A percentile compares a stretch with the other conserved stretches of the same genome.
These are phyloP conservation scores for Zeus faber DNA, from an alignment of 2,113 vertebrate genomes.

Conservation along the genomic window DNA sequence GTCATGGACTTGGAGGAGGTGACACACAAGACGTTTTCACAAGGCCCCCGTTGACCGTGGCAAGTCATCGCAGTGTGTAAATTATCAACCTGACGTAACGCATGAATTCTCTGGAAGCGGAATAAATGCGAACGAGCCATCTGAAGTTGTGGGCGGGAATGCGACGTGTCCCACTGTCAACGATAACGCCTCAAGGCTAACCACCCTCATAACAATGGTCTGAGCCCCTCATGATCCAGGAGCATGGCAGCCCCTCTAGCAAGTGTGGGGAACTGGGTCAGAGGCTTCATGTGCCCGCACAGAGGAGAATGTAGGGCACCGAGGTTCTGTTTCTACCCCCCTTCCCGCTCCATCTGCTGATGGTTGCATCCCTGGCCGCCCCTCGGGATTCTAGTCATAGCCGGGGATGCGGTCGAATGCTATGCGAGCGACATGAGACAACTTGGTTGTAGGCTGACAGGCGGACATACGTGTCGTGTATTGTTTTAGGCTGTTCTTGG, in stretches of 20 bases:
- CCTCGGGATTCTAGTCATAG: constrained; percentile 7
- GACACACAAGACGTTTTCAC: constrained; percentile 18
- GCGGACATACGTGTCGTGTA: constrained; percentile 17
- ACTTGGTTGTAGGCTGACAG: no score
- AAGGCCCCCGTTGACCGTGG: constrained; percentile 2
- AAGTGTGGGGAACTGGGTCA: constrained; percentile 61
- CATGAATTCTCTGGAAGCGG: background rate
- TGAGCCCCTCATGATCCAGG: background rate
- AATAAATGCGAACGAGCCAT: background rate
- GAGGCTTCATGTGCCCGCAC: constrained; percentile 31
- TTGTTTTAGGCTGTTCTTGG: constrained; percentile 14
- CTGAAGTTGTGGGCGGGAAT: background rate
- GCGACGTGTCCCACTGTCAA: background rate
- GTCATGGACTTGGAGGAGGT: constrained; percentile 33
- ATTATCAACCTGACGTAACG: constrained; percentile 12
- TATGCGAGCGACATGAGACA: no score
- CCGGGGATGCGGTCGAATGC: background rate
- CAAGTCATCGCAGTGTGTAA: background rate
- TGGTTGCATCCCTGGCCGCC: background rate
- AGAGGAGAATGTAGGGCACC: constrained; percentile 50
- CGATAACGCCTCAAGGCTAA: background rate
- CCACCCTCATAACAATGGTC: constrained; percentile 8
- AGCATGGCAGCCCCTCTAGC: constrained; percentile 39
- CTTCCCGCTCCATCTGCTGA: constrained; percentile 19
- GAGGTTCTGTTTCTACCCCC: constrained; percentile 3